Conservation (phyloP, 2,888 invertebrate genomes). For the Cantharis rustica region DNA sequence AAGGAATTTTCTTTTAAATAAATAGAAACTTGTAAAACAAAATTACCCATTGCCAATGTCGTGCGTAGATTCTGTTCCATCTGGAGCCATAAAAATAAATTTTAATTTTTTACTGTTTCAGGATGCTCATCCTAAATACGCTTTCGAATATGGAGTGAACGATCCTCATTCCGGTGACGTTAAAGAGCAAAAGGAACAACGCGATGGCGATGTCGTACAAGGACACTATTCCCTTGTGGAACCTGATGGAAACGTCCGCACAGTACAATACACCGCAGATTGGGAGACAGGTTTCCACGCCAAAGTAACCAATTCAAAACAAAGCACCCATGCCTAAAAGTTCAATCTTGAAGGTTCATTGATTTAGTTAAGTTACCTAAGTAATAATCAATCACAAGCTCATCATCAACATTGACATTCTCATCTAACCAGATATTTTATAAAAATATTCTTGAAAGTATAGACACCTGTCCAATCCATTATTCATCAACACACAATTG, state of each 20-base stretch:
- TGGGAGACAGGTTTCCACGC: conserved; percentile 82
- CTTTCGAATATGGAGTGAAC: conserved; percentile 74
- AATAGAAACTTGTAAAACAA: too few species aligned
- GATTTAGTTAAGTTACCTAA: not conserved
- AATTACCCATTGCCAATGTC: not conserved
- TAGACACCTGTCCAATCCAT: not conserved
- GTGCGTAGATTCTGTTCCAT: not conserved
- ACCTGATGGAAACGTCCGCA: conserved; percentile 75
- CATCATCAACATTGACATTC: not conserved
- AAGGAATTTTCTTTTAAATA: not conserved
- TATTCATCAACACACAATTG: not conserved
- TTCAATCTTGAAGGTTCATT: not conserved
- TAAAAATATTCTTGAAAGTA: not conserved
- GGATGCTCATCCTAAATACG: conserved; percentile 72
- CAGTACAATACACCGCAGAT: conserved; percentile 76
- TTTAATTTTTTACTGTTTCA: conserved; percentile 42
- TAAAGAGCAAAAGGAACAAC: conserved; percentile 73
- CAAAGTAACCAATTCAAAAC: conserved; percentile 64
- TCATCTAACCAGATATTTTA: not conserved
- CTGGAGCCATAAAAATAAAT: not conserved
- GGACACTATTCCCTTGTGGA: conserved; percentile 65
- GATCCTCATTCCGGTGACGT: conserved; percentile 76
- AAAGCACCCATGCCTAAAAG: conserved; percentile 18
- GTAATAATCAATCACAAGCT: conserved; percentile 18
- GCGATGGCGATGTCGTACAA: conserved; percentile 74